phyloP scores from a whole-genome alignment of 2,113 vertebrate genomes.

The Brienomyrus longianalis region DNA sequence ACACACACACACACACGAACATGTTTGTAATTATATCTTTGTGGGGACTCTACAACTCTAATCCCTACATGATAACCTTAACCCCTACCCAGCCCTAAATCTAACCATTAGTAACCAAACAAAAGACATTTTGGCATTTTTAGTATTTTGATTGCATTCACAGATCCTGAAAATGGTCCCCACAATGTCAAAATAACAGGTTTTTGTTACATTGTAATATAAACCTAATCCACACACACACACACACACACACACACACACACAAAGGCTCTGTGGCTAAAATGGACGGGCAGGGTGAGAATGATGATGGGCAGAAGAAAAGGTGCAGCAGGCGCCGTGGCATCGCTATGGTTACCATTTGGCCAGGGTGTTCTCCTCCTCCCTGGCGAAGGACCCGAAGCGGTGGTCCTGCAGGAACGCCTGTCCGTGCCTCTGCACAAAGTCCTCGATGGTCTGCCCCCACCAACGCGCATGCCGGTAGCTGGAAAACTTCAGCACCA shows the following conservation, averaged over 20 bases:
- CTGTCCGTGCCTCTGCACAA: slow-evolving; percentile 71
- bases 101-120: no score
- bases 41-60: no score
- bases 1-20: slow-evolving; percentile 19
- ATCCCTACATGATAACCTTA: no score
- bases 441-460: slow-evolving; percentile 85
- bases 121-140: no score
- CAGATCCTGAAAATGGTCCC: no score
- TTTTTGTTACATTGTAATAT: no score
- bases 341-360: slow-evolving; percentile 72
- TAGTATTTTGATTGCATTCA: no score
- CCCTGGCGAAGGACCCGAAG: slow-evolving; percentile 80
- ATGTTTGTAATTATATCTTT: background rate
- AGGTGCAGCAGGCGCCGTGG: slow-evolving; percentile 6
- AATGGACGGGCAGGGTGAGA: background rate
- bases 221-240: background rate
- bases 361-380: slow-evolving; percentile 67
- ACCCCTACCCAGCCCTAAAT: no score
- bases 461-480: slow-evolving; percentile 93
- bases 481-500: slow-evolving; percentile 90
- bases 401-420: slow-evolving; percentile 82
- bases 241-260: slow-evolving; percentile 16
- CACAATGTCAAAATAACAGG: no score
- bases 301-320: background rate
- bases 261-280: background rate